These are phyloP conservation scores for Onychomys leucogaster DNA, from an alignment of 2,797 vertebrate genomes.

Conservation along the genomic window DNA sequence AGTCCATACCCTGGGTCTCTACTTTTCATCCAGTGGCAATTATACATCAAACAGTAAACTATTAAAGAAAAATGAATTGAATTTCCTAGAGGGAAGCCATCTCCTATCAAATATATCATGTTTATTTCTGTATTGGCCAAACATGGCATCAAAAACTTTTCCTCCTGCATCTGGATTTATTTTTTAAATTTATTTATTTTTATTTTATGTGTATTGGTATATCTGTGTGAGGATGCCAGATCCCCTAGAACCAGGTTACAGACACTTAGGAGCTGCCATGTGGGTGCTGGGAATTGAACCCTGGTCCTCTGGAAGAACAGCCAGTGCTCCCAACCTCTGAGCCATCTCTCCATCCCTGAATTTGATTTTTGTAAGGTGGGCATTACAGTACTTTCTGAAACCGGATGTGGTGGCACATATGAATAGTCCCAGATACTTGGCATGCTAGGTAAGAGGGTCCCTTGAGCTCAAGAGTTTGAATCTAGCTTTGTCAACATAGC, in stretches of 20 bases:
- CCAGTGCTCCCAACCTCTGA: neutral
- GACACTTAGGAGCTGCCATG: neutral
- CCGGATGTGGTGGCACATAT: neutral
- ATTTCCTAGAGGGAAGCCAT: slow-evolving; percentile 35
- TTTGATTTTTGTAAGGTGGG: neutral
- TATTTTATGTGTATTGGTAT: neutral
- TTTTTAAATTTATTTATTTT: neutral
- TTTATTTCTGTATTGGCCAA: neutral
- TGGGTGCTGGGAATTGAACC: neutral
- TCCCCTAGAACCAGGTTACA: neutral
- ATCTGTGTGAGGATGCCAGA: neutral
- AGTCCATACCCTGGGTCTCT: neutral
- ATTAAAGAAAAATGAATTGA: slow-evolving; percentile 19
- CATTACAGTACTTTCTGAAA: slow-evolving; percentile 37
- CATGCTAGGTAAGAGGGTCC: neutral
- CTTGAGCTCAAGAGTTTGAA: neutral
- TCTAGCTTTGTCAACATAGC: neutral
- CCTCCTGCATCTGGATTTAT: neutral
- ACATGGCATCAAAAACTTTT: slow-evolving; percentile 4
- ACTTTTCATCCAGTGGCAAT: neutral
- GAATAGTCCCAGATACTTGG: neutral
- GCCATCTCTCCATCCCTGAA: neutral
- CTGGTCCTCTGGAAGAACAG: neutral
- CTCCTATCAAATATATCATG: neutral
- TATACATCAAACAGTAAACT: neutral